Percentiles rank a stretch among this genome's conserved stretches.
These are phyloP conservation scores for Tachina lurida DNA, from an alignment of 2,888 invertebrate genomes.

Conservation along the genomic window DNA sequence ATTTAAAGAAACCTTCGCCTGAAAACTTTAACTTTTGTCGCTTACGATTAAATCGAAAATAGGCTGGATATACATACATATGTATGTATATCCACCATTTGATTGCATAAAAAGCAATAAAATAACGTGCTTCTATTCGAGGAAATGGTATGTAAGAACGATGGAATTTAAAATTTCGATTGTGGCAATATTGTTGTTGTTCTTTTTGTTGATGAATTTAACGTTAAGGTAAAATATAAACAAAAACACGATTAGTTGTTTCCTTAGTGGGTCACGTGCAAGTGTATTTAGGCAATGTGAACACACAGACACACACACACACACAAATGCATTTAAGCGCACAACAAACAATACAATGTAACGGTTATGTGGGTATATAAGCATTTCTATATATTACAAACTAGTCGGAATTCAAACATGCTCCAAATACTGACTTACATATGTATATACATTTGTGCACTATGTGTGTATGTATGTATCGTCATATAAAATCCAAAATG, in stretches of 20 bases:
- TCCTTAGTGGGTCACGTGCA: constrained; percentile 73
- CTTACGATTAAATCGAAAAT: too few relatives aligned
- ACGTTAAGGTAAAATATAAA: constrained; percentile 62
- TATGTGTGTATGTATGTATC: too few relatives aligned
- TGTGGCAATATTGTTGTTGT: constrained; percentile 7
- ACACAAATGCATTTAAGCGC: not conserved
- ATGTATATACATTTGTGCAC: too few relatives aligned
- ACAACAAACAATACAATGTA: constrained; percentile 8
- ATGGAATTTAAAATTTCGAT: not conserved
- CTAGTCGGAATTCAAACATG: too few relatives aligned
- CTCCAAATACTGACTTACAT: too few relatives aligned
- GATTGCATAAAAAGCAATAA: not conserved
- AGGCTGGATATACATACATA: too few relatives aligned
- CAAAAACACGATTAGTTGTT: constrained; percentile 61
- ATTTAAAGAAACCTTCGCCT: too few relatives aligned
- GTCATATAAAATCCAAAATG: too few relatives aligned
- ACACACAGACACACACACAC: constrained; percentile 9
- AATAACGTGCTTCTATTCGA: constrained; percentile 13
- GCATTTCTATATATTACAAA: not conserved
- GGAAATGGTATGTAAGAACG: constrained; percentile 19
- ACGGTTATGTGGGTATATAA: constrained; percentile 8
- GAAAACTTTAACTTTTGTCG: too few relatives aligned
- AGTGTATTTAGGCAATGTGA: constrained; percentile 64
- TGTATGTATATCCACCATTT: not conserved
- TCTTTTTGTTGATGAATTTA: constrained; percentile 37